Conservation (phyloP, 2,113 vertebrate species). For the Scatophagus argus region DNA sequence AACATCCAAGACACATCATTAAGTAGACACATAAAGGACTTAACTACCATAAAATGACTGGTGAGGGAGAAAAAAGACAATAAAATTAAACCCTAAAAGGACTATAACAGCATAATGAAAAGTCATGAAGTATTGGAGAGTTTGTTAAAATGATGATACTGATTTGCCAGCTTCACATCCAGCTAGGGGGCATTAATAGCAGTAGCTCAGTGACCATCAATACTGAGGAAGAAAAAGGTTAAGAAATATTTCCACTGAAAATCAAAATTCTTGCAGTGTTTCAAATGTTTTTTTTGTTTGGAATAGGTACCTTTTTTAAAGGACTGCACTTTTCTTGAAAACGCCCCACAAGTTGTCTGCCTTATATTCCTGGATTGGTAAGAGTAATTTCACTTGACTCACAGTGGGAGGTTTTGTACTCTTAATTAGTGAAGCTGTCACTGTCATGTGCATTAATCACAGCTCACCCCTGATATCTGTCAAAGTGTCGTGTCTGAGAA, state of each 20-base stretch:
- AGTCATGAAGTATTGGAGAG: not conserved
- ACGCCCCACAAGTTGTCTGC: not conserved
- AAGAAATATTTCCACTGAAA: not conserved
- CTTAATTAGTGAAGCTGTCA: constrained; percentile 60
- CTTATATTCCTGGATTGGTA: constrained; percentile 25
- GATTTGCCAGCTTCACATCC: not conserved
- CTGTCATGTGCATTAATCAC: constrained; percentile 56
- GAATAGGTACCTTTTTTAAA: not conserved
- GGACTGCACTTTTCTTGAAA: not conserved
- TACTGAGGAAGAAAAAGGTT: not conserved
- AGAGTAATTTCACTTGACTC: constrained; percentile 52
- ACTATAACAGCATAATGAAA: not conserved
- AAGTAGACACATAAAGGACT: not conserved
- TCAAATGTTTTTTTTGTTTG: not conserved
- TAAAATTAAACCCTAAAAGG: not conserved
- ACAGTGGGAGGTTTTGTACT: constrained; percentile 55
- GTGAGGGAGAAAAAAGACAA: not conserved
- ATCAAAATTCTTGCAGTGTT: not conserved
- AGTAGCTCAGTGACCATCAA: not conserved
- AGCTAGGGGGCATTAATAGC: not conserved
- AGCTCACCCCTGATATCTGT: constrained; percentile 51
- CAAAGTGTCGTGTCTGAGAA: constrained; percentile 44
- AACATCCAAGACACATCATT: not conserved
- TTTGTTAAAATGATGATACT: not conserved
- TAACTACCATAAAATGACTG: not conserved